Percentiles rank a stretch among this genome's conserved stretches.
Evolutionary conservation across 64 coral and sea anemone genomes (phyloP).

Genomic region (Montipora cactus): DNA sequence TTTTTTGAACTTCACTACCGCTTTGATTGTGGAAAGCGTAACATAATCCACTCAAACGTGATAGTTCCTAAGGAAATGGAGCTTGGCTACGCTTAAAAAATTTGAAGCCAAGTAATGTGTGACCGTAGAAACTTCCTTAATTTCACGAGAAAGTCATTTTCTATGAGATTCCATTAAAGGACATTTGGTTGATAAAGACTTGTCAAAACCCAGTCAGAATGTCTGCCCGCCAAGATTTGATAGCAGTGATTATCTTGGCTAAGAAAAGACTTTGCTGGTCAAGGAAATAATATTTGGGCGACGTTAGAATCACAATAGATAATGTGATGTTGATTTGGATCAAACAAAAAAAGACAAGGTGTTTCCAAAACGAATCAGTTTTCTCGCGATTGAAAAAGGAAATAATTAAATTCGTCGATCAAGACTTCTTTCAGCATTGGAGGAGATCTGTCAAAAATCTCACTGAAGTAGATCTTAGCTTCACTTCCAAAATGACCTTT

Average conservation of each 20-base stretch:
- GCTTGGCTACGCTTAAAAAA: background rate
- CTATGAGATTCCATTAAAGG: constrained; percentile 11
- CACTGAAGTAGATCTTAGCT: background rate
- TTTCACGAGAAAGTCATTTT: background rate
- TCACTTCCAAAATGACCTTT: background rate
- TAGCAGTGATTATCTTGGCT: background rate
- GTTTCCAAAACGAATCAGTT: background rate
- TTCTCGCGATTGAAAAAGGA: background rate
- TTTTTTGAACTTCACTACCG: background rate
- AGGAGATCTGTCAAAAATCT: background rate
- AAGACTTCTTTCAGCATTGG: constrained; percentile 13
- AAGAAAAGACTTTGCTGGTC: background rate
- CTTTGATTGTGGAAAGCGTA: background rate
- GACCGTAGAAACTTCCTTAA: constrained; percentile 13
- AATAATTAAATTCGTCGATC: background rate
- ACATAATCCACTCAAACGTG: background rate
- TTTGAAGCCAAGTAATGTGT: background rate
- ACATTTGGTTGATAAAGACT: background rate
- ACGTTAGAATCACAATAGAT: background rate
- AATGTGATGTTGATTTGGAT: background rate
- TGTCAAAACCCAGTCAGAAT: background rate
- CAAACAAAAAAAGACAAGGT: background rate
- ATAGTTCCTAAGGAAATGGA: background rate
- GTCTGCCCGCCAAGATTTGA: background rate
- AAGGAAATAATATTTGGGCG: background rate